A percentile compares a stretch with the other conserved stretches of the same genome.
Evolutionary conservation across 1,140 invertebrate genomes (phyloP).

Genomic region (Micrasema longulum): DNA sequence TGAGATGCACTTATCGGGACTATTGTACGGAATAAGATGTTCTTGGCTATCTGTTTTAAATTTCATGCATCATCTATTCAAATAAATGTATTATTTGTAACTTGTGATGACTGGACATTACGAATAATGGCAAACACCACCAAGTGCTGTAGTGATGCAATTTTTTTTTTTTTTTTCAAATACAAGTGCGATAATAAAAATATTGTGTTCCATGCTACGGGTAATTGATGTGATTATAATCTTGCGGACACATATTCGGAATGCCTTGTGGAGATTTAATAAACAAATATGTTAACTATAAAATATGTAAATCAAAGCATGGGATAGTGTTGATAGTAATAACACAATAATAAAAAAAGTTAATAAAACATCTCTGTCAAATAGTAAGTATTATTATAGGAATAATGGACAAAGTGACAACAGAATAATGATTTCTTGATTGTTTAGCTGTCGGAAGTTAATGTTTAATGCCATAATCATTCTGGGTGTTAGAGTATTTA

Average conservation of each 20-base stretch:
- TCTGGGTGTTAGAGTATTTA: constrained; percentile 35
- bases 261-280: not conserved
- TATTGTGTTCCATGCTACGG: constrained; percentile 32
- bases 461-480: constrained; percentile 29
- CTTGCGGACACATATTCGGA: not conserved
- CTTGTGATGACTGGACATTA: too few species aligned
- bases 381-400: constrained; percentile 27
- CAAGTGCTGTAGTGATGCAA: too few species aligned
- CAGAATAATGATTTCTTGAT: not conserved
- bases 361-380: constrained; percentile 13
- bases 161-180: too few species aligned
- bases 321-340: constrained; percentile 6
- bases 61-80: too few species aligned
- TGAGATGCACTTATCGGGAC: not conserved
- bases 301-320: constrained; percentile 7
- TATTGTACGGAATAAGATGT: too few species aligned
- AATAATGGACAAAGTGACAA: not conserved
- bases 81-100: too few species aligned
- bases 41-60: too few species aligned
- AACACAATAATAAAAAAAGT: not conserved
- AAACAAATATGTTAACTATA: constrained; percentile 3
- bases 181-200: constrained; percentile 8
- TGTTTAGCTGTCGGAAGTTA: constrained; percentile 18
- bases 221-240: constrained; percentile 31
- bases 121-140: too few species aligned